These are phyloP conservation scores for Stenodema calcarata DNA, from an alignment of 2,888 invertebrate species.

Conservation along the genomic window DNA sequence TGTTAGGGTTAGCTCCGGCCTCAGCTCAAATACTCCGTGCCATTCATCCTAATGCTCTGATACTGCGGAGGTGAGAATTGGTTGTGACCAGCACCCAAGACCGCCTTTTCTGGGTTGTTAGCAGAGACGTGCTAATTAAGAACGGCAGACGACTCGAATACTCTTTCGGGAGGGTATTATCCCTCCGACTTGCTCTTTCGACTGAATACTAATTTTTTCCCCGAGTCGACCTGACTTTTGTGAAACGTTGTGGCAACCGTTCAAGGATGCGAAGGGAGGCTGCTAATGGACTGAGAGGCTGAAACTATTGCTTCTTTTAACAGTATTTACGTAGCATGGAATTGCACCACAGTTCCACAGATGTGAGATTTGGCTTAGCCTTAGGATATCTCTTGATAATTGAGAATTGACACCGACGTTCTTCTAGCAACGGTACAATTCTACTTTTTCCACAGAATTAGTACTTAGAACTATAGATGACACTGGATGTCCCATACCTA, in stretches of 20 bases:
- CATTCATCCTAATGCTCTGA: conserved; percentile 47
- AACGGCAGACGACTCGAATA: conserved; percentile 28
- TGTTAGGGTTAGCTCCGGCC: not conserved
- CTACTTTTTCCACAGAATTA: too few species aligned
- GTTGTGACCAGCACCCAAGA: conserved; percentile 13
- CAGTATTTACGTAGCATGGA: too few species aligned
- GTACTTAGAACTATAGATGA: too few species aligned
- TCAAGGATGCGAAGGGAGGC: not conserved
- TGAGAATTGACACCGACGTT: too few species aligned
- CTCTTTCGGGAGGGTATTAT: not conserved
- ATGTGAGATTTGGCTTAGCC: too few species aligned
- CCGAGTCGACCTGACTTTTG: not conserved
- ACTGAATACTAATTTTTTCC: not conserved
- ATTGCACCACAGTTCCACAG: too few species aligned
- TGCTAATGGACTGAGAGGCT: not conserved
- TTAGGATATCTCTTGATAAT: too few species aligned
- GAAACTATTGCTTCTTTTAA: too few species aligned
- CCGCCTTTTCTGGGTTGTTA: conserved; percentile 11
- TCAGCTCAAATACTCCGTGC: conserved; percentile 39
- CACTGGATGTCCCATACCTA: too few species aligned
- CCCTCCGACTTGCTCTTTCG: not conserved
- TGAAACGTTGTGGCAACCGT: not conserved
- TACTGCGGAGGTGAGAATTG: conserved; percentile 41
- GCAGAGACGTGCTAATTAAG: conserved; percentile 31
- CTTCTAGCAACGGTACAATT: too few species aligned